Conservation (phyloP, 35 echinoderm and acorn worm species). For the Anneissia japonica region DNA sequence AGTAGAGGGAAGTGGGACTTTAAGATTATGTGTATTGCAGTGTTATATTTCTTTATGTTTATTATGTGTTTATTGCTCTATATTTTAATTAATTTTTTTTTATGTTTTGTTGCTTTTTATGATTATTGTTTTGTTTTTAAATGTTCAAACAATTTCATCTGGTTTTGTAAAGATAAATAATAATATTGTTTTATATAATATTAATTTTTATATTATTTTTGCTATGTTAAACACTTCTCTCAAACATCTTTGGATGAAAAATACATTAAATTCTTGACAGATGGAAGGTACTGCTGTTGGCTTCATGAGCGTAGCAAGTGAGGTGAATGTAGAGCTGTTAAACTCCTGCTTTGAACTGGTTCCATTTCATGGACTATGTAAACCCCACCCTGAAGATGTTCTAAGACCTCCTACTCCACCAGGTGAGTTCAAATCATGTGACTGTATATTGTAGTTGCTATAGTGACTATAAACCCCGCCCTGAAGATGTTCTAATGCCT, state of each 20-base stretch:
- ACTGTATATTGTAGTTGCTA: no score
- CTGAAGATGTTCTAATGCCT: conserved; percentile 70
- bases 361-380: conserved; percentile 79
- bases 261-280: conserved; percentile 21
- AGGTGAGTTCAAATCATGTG: not conserved
- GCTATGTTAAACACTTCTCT: not conserved
- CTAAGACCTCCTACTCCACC: conserved; percentile 62
- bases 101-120: no score
- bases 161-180: no score
- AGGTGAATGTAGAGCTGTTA: conserved; percentile 73
- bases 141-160: no score
- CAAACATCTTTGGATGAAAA: not conserved
- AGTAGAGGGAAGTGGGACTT: no score
- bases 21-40: no score
- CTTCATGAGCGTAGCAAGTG: conserved; percentile 85
- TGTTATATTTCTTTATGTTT: no score
- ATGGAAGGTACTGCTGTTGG: conserved; percentile 86
- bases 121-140: no score
- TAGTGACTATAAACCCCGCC: conserved; percentile 77
- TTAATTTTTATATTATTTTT: not conserved
- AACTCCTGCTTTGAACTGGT: conserved; percentile 85
- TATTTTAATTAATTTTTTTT: no score
- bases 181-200: not conserved
- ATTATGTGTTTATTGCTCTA: no score
- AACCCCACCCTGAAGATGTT: conserved; percentile 82